phyloP scores from a whole-genome alignment of 1,140 invertebrate species.

The Theocolax elegans region DNA sequence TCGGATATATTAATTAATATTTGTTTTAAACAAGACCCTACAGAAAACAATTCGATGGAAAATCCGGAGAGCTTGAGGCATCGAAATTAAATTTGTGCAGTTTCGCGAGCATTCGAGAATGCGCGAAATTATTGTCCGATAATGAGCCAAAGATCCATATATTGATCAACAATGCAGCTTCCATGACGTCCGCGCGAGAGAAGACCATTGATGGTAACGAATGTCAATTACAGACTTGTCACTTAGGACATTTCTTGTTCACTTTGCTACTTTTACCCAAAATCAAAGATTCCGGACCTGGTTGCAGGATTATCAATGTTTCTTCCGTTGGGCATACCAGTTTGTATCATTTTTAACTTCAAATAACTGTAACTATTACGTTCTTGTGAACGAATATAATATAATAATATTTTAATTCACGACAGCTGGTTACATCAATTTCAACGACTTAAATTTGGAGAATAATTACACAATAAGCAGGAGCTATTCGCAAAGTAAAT shows the following conservation, averaged over 20 bases:
- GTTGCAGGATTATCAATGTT: constrained; percentile 76
- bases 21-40: constrained; percentile 49
- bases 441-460: constrained; percentile 76
- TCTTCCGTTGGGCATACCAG: constrained; percentile 74
- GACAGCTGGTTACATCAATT: constrained; percentile 75
- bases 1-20: too few relatives aligned
- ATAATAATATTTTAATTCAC: too few relatives aligned
- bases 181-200: constrained; percentile 77
- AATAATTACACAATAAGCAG: constrained; percentile 71
- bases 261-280: constrained; percentile 80
- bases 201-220: constrained; percentile 85
- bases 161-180: constrained; percentile 85
- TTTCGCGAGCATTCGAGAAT: constrained; percentile 77
- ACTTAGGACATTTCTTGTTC: constrained; percentile 87
- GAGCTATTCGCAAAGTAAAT: constrained; percentile 79
- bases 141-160: constrained; percentile 75
- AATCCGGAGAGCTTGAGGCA: constrained; percentile 70
- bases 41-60: constrained; percentile 55
- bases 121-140: constrained; percentile 72
- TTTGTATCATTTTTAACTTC: too few relatives aligned
- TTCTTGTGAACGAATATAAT: too few relatives aligned
- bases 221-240: constrained; percentile 82
- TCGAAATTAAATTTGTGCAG: constrained; percentile 78
- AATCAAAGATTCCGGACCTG: constrained; percentile 68
- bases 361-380: too few relatives aligned